These are phyloP conservation scores for Ptycholaimellus sp. DNA, from an alignment of 2,888 invertebrate species.

Conservation along the genomic window DNA sequence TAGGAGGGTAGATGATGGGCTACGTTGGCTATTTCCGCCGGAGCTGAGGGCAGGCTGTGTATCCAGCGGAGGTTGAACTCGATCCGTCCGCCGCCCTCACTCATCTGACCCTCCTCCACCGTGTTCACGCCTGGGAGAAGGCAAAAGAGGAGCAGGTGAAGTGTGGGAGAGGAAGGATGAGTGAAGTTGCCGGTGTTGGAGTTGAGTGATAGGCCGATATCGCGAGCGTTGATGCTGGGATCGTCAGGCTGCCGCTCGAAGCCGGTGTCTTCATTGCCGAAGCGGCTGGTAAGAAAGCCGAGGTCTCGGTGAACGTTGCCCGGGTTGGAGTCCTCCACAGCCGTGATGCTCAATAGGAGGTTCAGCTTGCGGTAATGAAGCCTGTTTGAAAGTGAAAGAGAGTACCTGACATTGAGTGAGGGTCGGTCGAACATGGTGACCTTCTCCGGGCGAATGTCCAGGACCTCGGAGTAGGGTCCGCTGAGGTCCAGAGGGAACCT, in stretches of 20 bases:
- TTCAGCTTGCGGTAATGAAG: no score
- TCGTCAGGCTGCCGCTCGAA: conserved; percentile 7
- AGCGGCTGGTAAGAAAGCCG: conserved; percentile 18
- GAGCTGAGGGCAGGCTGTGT: no score
- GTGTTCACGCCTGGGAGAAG: conserved; percentile 1
- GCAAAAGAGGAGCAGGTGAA: neutral
- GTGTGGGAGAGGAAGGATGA: no score
- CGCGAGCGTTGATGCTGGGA: no score
- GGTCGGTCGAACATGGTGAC: conserved; percentile 21
- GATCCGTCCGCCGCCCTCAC: neutral
- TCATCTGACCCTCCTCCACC: neutral
- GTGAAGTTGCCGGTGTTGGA: neutral
- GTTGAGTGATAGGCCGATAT: neutral
- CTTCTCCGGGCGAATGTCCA: conserved; percentile 15
- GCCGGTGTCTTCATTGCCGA: conserved; percentile 17
- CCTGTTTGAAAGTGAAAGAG: no score
- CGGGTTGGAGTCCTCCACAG: no score
- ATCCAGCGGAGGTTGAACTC: neutral
- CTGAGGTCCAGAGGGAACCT: conserved; percentile 16
- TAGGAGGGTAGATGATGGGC: no score
- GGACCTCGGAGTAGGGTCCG: conserved; percentile 14
- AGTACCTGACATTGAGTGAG: conserved; percentile 20
- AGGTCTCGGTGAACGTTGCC: conserved; percentile 13
- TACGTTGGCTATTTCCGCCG: no score
- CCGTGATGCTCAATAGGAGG: no score